These are phyloP conservation scores for Holotrichia oblita DNA, from an alignment of 1,140 invertebrate species.

Conservation along the genomic window DNA sequence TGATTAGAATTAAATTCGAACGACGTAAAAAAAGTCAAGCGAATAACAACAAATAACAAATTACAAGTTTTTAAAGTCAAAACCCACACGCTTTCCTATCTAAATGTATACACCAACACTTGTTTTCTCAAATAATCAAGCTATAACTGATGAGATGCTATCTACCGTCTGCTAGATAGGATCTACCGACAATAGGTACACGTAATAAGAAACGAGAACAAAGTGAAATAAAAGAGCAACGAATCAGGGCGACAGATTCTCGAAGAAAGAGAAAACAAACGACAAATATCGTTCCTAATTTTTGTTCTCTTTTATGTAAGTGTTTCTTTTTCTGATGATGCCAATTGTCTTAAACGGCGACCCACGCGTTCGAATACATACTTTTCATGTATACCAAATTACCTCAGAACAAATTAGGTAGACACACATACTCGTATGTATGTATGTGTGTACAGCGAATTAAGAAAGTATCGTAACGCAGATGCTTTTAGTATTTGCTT, in stretches of 20 bases:
- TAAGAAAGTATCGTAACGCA: not conserved
- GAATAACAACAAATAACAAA: conserved; percentile 18
- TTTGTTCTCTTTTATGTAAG: not conserved
- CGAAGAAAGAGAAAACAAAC: not conserved
- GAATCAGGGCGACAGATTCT: not conserved
- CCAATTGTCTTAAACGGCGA: conserved; percentile 10
- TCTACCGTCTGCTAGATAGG: not conserved
- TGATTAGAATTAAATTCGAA: not conserved
- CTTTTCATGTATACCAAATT: not conserved
- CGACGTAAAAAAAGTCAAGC: not conserved
- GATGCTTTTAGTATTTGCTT: not conserved
- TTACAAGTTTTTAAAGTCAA: not conserved
- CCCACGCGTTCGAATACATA: not conserved
- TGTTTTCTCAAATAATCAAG: not conserved
- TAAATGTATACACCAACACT: conserved; percentile 5
- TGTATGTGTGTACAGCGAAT: not conserved
- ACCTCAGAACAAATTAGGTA: not conserved
- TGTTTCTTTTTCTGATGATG: not conserved
- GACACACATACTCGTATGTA: not conserved
- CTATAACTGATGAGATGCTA: not conserved
- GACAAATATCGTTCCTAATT: not conserved
- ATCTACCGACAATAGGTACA: not conserved
- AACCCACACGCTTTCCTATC: not conserved
- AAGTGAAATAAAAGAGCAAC: not conserved
- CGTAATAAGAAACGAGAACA: not conserved